Evolutionary conservation across 2,888 invertebrate species (phyloP).

Genomic region (Mystacides longicornis): DNA sequence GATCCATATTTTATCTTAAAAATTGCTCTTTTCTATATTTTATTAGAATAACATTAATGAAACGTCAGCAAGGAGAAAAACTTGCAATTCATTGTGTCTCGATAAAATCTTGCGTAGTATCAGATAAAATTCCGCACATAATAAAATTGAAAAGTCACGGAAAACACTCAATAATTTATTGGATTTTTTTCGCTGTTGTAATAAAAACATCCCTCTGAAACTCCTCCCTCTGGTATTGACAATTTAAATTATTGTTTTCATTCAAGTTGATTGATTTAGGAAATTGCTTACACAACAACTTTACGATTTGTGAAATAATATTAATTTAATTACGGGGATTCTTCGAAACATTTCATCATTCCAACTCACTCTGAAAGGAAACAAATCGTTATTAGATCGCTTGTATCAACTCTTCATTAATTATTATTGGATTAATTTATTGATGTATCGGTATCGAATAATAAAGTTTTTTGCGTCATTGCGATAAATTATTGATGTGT

Average conservation of each 20-base stretch:
- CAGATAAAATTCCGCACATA: neutral
- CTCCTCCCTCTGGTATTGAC: neutral
- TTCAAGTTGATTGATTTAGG: neutral
- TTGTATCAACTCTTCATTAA: too few relatives aligned
- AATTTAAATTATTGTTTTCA: conserved; percentile 1
- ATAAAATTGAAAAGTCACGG: neutral
- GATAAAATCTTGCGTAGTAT: neutral
- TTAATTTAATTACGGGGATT: neutral
- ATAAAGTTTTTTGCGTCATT: too few relatives aligned
- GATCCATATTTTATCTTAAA: too few relatives aligned
- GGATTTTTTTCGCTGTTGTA: neutral
- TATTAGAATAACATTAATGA: too few relatives aligned
- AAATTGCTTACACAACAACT: neutral
- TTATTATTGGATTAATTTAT: too few relatives aligned
- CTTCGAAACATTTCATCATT: neutral
- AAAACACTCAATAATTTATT: neutral
- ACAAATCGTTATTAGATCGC: too few relatives aligned
- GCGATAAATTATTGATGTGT: too few relatives aligned
- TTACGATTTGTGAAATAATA: neutral
- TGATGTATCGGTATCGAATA: too few relatives aligned
- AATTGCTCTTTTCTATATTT: too few relatives aligned
- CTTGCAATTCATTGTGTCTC: neutral
- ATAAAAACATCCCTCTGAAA: conserved; percentile 1
- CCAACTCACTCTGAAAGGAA: too few relatives aligned
- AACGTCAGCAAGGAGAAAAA: too few relatives aligned